These are phyloP conservation scores for Idaea straminata DNA, from an alignment of 2,888 invertebrate genomes.

Conservation along the genomic window DNA sequence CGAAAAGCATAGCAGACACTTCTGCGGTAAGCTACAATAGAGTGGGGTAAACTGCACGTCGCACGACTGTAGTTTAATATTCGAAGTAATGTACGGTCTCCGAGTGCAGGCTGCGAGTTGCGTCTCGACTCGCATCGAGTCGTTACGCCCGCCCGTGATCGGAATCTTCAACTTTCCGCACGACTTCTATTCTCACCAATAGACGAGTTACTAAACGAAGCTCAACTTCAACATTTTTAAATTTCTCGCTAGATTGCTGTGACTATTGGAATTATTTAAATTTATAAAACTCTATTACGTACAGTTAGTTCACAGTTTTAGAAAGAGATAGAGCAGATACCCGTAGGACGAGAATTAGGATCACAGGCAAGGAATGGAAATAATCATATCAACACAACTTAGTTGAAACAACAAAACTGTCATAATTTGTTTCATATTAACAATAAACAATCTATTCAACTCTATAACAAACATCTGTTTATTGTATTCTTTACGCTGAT, in stretches of 20 bases:
- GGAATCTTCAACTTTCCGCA: conserved; percentile 21
- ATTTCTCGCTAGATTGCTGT: neutral
- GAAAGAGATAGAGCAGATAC: neutral
- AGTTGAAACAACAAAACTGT: too few relatives aligned
- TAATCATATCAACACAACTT: too few relatives aligned
- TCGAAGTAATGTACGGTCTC: conserved; percentile 5
- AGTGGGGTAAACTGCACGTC: neutral
- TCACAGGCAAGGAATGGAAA: too few relatives aligned
- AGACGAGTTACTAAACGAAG: conserved; percentile 3
- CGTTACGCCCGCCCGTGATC: conserved; percentile 13
- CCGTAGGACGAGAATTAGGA: too few relatives aligned
- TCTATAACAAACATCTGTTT: neutral
- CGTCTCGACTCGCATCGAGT: neutral
- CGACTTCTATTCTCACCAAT: neutral
- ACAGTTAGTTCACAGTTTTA: neutral
- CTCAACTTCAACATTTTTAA: neutral
- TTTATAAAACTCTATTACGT: neutral
- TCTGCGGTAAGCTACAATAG: conserved; percentile 1
- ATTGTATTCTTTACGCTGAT: neutral
- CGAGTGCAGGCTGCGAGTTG: neutral
- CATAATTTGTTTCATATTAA: too few relatives aligned
- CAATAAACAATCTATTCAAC: too few relatives aligned
- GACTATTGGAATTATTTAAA: neutral
- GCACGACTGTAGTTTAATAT: conserved; percentile 9
- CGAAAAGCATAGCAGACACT: neutral